These are phyloP conservation scores for Papilio dardanus DNA, from an alignment of 1,140 invertebrate genomes.

Conservation along the genomic window DNA sequence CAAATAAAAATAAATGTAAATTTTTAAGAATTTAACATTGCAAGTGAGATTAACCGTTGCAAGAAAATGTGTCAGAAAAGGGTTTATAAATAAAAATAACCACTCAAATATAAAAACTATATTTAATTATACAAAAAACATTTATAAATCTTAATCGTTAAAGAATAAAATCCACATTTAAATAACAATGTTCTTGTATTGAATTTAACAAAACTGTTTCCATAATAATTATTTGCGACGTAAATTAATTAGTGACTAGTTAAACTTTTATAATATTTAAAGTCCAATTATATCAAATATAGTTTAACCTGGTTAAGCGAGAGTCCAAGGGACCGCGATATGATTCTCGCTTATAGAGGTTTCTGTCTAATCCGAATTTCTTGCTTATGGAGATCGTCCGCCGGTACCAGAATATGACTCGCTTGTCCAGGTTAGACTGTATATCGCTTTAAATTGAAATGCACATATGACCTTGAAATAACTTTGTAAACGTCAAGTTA, in stretches of 20 bases:
- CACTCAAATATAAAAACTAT: not conserved
- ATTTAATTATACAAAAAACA: not conserved
- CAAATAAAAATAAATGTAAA: not conserved
- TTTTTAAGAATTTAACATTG: not conserved
- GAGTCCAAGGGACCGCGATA: too few species aligned
- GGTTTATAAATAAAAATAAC: not conserved
- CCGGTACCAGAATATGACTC: too few species aligned
- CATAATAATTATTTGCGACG: constrained; percentile 6
- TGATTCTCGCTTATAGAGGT: too few species aligned
- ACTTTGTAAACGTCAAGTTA: not conserved
- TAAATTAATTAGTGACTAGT: constrained; percentile 8
- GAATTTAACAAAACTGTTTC: constrained; percentile 7
- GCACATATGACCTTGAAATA: not conserved
- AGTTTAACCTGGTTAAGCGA: too few species aligned
- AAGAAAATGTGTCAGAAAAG: too few species aligned
- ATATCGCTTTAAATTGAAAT: not conserved
- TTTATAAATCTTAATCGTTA: constrained; percentile 12
- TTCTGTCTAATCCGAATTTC: too few species aligned
- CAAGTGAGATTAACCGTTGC: too few species aligned
- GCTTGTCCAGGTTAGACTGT: too few species aligned
- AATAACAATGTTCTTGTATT: constrained; percentile 5
- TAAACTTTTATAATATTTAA: not conserved
- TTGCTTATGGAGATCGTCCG: too few species aligned
- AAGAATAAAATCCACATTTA: not conserved
- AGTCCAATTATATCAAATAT: not conserved